Evolutionary conservation across 2,888 invertebrate species (phyloP).

Genomic region (Bugula neritina): DNA sequence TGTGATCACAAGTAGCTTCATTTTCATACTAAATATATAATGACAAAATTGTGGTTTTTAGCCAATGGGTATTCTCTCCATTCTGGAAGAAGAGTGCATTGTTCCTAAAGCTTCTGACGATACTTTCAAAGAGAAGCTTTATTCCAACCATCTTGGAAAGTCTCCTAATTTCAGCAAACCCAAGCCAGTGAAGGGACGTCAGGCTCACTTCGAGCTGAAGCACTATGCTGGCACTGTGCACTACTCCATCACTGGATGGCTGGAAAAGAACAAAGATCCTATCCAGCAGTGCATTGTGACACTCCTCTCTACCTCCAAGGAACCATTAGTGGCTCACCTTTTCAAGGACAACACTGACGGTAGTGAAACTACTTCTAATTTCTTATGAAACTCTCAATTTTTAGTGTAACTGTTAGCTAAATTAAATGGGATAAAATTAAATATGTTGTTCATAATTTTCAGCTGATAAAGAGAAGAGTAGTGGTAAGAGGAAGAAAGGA

Average conservation of each 20-base stretch:
- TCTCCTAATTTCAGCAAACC: conserved; percentile 50
- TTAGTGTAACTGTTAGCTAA: not conserved
- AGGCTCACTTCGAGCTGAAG: conserved; percentile 96
- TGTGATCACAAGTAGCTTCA: no score
- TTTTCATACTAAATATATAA: no score
- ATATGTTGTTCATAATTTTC: not conserved
- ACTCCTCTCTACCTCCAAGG: conserved; percentile 76
- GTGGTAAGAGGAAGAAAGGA: conserved; percentile 82
- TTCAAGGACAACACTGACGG: conserved; percentile 34
- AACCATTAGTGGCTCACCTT: conserved; percentile 42
- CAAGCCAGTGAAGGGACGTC: conserved; percentile 78
- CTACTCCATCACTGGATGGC: conserved; percentile 97
- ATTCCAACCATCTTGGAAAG: conserved; percentile 98
- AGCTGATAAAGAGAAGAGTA: conserved; percentile 24
- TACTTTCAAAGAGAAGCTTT: conserved; percentile 97
- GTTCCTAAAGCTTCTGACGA: conserved; percentile 99
- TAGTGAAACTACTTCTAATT: not conserved
- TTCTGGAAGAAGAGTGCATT: conserved; percentile 99
- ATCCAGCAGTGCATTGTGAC: conserved; percentile 99
- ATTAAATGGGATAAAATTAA: not conserved
- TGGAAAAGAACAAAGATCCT: conserved; percentile 99
- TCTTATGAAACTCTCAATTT: no score
- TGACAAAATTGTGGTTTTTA: no score
- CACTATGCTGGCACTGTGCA: conserved; percentile 98
- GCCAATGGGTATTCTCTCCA: conserved; percentile 99